Conservation (phyloP, 1,140 invertebrate species). For the Eurosta solidaginis region DNA sequence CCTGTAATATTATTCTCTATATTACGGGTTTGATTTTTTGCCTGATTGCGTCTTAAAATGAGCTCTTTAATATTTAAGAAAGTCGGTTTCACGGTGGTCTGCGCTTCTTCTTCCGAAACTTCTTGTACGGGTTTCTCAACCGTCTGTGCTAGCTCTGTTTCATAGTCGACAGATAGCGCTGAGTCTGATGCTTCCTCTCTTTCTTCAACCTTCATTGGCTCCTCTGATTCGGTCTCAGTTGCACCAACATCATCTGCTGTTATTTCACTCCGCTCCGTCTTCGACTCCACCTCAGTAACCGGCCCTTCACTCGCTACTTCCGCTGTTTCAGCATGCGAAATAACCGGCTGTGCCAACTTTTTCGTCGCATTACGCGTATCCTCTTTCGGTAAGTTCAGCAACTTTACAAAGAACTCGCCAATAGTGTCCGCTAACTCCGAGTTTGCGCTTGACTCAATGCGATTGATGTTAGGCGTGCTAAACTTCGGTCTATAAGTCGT, state of each 20-base stretch:
- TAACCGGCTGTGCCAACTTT: conserved; percentile 34
- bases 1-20: conserved; percentile 33
- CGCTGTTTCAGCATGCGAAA: conserved; percentile 47
- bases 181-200: background rate
- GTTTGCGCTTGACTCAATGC: conserved; percentile 39
- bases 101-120: background rate
- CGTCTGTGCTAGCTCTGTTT: background rate
- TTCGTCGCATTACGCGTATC: conserved; percentile 15
- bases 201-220: background rate
- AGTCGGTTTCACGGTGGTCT: conserved; percentile 42
- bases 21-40: conserved; percentile 34
- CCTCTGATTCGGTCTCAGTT: too few relatives aligned
- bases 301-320: conserved; percentile 24
- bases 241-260: too few relatives aligned
- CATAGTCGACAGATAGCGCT: too few relatives aligned
- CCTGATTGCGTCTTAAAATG: conserved; percentile 48
- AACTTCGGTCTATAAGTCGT: background rate
- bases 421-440: conserved; percentile 53
- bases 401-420: conserved; percentile 56
- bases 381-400: conserved; percentile 45
- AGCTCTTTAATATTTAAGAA: conserved; percentile 56
- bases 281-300: background rate
- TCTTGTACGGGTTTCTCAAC: background rate
- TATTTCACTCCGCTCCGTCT: too few relatives aligned
- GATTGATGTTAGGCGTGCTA: conserved; percentile 21